Evolutionary conservation across 2,797 vertebrate genomes (phyloP), one percentile per base, ranked within the genome.

Genomic region (Myiotriccus ornatus): DNA sequence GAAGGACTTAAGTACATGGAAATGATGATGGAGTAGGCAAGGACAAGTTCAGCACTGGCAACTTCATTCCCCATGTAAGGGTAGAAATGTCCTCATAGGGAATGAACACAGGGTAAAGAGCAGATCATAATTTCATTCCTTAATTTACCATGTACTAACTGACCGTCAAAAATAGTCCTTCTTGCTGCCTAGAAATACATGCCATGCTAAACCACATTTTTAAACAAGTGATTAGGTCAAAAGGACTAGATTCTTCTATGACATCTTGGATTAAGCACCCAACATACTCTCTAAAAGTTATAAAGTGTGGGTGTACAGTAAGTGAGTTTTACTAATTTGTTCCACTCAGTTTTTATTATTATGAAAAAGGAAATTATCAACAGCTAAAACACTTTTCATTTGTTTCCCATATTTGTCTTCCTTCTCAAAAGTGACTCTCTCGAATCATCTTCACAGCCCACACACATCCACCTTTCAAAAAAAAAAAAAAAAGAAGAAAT

Each of bases 311-410:
- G 57, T 55, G 74, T 88, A 70, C 30, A 25, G 56, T 55, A n/a
- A 59, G 14, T 74, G 43, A 86, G 27, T 34, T 88, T 94, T 90
- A 93, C 87, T 87, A 96, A 96, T 79, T 94, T 71, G 60, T 97
- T 97, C 95, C 96, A 57, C 84, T 62, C 52, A 41, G 50, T 25
- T 52, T 52, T 52, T 82, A 65, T 84, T 93, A 21, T 69, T 82
- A 60, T 59, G 57, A 88, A 76, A 94, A 86, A 82, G 80, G 90
- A 95, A 91, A 94, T 37, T 34, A 88, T 91, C 62, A 69, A 86
- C 79, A 77, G 34, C 12, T 74, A 64, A 81, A 78, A 32, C 32
- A 68, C 41, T 63, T 82, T 73, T 96, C 27, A 60, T 81, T 94
- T 91, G 55, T 92, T 97, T 94, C 91, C 60, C 39, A 17, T 79